Evolutionary conservation across 2,797 vertebrate genomes (phyloP), one percentile per base, ranked within the genome.

Genomic region (Spinus pinus): DNA sequence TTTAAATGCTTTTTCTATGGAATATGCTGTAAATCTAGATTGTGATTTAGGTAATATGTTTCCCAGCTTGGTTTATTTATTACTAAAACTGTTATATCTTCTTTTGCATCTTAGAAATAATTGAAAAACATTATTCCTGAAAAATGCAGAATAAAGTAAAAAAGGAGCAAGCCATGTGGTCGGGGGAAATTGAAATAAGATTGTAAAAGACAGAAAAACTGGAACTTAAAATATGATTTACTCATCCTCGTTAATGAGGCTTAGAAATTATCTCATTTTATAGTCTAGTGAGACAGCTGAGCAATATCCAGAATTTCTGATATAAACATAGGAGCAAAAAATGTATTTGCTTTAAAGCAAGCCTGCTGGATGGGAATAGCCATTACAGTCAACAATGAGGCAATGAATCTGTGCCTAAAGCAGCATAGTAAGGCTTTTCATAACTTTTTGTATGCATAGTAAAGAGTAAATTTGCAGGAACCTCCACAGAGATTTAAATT

Each of bases 401-500:
- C 96, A 97, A 95, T 98, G 97, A 97, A 97, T 98, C 97, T 98
- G 96, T 95, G 95, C 97, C 97, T 98, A 97, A 98, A 98, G 98
- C 97, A 35, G 94, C 83, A 86, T 73, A 94, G 88, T 97, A 98
- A 97, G 96, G 95, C 95, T 97, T 97, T 98, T 97, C 96, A 95
- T 98, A 97, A 98, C 91, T 97, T 98, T 97, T 81, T 92, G 94
- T 96, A 86, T 97, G 96, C 97, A 96, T 66, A 96, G 96, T 97
- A 95, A 97, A 98, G 97, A 96, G 97, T 97, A 97, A 98, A 98
- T 98, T 97, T 98, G 96, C 98, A 98, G 95, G 96, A 95, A 91
- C 91, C 97, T 98, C 98, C 97, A 39, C 93, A 95, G 98, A 98
- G 98, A 97, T 97, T 98, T 98, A 97, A 98, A 98, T 98, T 98